phyloP scores from a whole-genome alignment of 2,888 invertebrate species.

The Eupithecia subumbrata region DNA sequence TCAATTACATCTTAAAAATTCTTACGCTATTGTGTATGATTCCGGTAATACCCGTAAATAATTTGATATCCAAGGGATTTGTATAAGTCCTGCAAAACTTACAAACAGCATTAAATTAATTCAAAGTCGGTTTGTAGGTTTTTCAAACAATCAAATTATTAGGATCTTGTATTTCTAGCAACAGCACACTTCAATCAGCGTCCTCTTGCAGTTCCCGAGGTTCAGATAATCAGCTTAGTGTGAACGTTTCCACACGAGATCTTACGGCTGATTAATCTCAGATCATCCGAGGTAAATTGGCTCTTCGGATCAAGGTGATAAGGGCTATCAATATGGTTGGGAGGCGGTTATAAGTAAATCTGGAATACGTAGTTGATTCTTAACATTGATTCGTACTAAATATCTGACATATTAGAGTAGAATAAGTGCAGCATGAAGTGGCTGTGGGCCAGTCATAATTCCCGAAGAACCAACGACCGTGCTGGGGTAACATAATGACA shows the following conservation, averaged over 20 bases:
- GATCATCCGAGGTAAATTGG: conserved; percentile 2
- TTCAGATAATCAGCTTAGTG: conserved; percentile 9
- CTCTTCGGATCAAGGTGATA: conserved; percentile 4
- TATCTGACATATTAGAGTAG: not conserved
- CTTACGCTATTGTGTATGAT: too few species aligned
- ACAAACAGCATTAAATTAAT: too few species aligned
- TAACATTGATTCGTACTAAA: not conserved
- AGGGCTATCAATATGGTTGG: not conserved
- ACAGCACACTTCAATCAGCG: not conserved
- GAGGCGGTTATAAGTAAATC: not conserved
- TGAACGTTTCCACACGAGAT: not conserved
- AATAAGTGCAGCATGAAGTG: too few species aligned
- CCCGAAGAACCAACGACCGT: too few species aligned
- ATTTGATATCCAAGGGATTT: too few species aligned
- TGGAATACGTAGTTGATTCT: not conserved
- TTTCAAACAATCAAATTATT: too few species aligned
- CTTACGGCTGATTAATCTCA: conserved; percentile 9
- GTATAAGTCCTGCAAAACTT: too few species aligned
- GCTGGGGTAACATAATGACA: too few species aligned
- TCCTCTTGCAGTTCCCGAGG: not conserved
- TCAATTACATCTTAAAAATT: too few species aligned
- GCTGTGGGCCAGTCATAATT: too few species aligned
- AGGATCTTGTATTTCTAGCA: not conserved
- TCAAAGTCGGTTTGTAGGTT: too few species aligned
- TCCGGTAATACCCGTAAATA: too few species aligned